A percentile compares a stretch with the other conserved stretches of the same genome.
Evolutionary conservation across 2,797 vertebrate genomes (phyloP).

Genomic region (Melanotaenia trifasciata): DNA sequence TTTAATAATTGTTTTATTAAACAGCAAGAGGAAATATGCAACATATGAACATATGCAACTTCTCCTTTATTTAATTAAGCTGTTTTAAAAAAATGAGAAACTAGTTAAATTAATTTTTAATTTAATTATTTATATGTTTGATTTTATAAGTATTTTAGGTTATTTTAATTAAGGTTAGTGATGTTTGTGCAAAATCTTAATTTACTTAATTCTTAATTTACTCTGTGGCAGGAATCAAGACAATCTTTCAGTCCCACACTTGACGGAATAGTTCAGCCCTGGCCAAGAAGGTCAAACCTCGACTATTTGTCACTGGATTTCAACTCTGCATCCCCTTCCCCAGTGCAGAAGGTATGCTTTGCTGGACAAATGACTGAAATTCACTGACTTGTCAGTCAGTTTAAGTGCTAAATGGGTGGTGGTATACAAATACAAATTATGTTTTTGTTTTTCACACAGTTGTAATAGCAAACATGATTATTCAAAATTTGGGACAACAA

Average conservation of each 20-base stretch:
- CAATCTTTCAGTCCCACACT: slow-evolving; percentile 75
- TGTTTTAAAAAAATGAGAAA: neutral
- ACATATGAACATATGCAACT: neutral
- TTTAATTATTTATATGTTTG: neutral
- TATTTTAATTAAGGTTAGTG: neutral
- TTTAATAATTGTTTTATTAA: neutral
- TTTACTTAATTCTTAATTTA: slow-evolving; percentile 48
- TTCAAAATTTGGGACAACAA: neutral
- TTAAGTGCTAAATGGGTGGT: neutral
- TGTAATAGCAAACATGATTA: neutral
- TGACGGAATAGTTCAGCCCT: slow-evolving; percentile 76
- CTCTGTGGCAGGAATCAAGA: slow-evolving; percentile 82
- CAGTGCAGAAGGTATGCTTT: slow-evolving; percentile 90
- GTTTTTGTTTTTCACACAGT: neutral
- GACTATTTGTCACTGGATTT: slow-evolving; percentile 98
- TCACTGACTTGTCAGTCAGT: neutral
- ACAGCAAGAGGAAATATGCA: neutral
- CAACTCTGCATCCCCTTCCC: slow-evolving; percentile 91
- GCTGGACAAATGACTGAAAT: neutral
- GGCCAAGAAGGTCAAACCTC: slow-evolving; percentile 87
- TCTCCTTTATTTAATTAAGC: neutral
- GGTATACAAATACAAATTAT: neutral
- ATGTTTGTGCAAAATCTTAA: neutral
- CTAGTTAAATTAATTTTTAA: neutral
- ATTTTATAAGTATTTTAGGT: neutral